Base-by-base conservation (phyloP, 1,140 invertebrate genomes). In the Orchesella cincta region DNA sequence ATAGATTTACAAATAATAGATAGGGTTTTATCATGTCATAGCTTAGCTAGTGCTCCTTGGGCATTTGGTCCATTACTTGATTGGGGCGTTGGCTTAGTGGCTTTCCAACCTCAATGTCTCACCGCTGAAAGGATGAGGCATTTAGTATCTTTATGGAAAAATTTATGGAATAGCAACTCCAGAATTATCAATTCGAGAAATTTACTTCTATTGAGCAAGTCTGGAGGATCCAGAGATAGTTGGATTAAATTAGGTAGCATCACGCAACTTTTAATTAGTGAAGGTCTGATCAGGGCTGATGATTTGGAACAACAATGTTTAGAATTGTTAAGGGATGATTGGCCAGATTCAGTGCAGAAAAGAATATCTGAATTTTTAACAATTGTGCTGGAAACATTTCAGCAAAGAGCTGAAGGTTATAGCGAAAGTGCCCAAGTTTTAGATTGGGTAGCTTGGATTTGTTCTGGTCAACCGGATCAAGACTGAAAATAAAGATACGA, bases 241-340 rank as follows among this genome's bases (percentile, higher is more conserved):
- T 82, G 80, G 80, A 67, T 54, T 31, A 74, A 57, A 18, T 26
- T 82, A 14, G 51, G 64, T 1, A 72, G 16, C 33, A 54, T 83
- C 8, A 72, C 81, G 14, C 75, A 74, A 28, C n/a, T 34, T 5
- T 51, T 83, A 62, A 34, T 82, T 1, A 73, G 84, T 86, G 73
- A 82, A 72, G 78, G 85, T 28, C 72, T 88, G 75, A 79, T 88
- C 46, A 83, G 81, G n/a, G 80, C 86, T 29, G 82, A 85, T 3
- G 76, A 75, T 74, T 76, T 88, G 14, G 85, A 86, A 73, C 84
- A 86, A 33, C 85, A 87, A 70, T 86, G 85, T 72, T 83, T 88
- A 2, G 84, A 84, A 64, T 81, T 88, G 36, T 85, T 88, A 31
- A 84, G 85, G 78, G 81, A 85, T 34, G 85, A 87, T 31, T 88